phyloP scores from a whole-genome alignment of 2,888 invertebrate genomes.

The Hydrotaea cyrtoneurina region DNA sequence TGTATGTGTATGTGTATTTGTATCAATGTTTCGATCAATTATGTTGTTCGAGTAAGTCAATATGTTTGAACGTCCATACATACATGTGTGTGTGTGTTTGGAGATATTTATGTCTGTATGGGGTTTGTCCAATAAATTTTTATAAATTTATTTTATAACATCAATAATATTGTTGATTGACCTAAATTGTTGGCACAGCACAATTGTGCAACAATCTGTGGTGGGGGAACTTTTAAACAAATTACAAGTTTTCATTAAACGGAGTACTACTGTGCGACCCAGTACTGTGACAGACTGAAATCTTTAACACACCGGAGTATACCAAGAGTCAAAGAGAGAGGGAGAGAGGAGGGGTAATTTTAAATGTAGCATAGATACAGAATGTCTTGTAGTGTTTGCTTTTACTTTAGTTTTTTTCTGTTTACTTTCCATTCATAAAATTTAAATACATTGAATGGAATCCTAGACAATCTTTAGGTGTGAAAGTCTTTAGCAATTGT shows the following conservation, averaged over 20 bases:
- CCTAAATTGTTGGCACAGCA: conserved; percentile 58
- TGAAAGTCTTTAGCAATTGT: too few relatives aligned
- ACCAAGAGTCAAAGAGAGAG: too few relatives aligned
- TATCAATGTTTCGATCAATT: conserved; percentile 59
- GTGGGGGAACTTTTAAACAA: conserved; percentile 26
- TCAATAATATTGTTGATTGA: conserved; percentile 66
- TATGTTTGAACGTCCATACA: background rate
- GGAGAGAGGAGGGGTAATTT: too few relatives aligned
- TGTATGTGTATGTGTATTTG: conserved; percentile 4
- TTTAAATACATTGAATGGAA: too few relatives aligned
- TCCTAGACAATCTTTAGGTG: too few relatives aligned
- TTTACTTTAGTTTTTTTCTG: too few relatives aligned
- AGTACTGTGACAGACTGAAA: too few relatives aligned
- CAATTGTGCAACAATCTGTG: conserved; percentile 30
- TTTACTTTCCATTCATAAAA: too few relatives aligned
- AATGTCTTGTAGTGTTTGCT: too few relatives aligned
- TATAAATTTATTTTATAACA: conserved; percentile 49
- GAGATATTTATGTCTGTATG: background rate
- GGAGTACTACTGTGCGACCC: background rate
- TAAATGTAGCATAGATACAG: too few relatives aligned
- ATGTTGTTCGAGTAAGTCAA: conserved; percentile 54
- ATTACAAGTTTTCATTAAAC: conserved; percentile 25
- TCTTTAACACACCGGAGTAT: too few relatives aligned
- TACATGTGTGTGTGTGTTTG: background rate
- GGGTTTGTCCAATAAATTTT: conserved; percentile 32